Base-by-base conservation (phyloP, 1,140 invertebrate genomes). In the Bradynema listronoti region DNA sequence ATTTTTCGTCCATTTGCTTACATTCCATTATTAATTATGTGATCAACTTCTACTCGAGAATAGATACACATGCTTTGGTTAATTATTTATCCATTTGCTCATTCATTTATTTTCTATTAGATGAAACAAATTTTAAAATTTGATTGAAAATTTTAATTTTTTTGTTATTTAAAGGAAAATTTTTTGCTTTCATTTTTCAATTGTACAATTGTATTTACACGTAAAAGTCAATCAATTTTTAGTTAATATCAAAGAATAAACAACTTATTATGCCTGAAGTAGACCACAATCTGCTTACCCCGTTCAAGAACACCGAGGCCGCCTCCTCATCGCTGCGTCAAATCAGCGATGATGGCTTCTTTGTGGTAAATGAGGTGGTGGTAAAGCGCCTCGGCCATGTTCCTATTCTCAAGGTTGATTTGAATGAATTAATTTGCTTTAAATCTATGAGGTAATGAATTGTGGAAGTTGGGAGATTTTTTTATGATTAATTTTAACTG, bases 311-410 rank as follows among this genome's bases (percentile, higher is more conserved):
- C 27, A 71, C 56, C 25, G n/a, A 47, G 30, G 68, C 53, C 9
- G 71, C 55, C 25, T 49, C 32, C 19, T 64, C 69, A 14, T 65
- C 59, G 11, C 55, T 73, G 16, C 66, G 71, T 34, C 69, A 73
- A 49, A 73, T 73, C 49, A 67, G 61, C 46, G 71, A 71, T 27
- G 71, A 73, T 63, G 71, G 72, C 9, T 75, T 75, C 53, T 77
- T 77, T 54, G 73, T 75, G 9, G 60, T 75, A 43, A 75, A 77
- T 46, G 73, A 75, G 63, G 73, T 75, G 41, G 73, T 75, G 43
- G 62, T 58, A 16, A 68, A 66, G 41, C 59, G 73, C 24, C 68
- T 75, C 7, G 73, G 73, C 7, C 72, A 72, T 39, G 58, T 75
- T n/a, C 72, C 72, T 7, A 69, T 69, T 45, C 24, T 69, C 4